These are phyloP conservation scores for Scopus umbretta DNA, from an alignment of 2,113 vertebrate genomes.

Conservation along the genomic window DNA sequence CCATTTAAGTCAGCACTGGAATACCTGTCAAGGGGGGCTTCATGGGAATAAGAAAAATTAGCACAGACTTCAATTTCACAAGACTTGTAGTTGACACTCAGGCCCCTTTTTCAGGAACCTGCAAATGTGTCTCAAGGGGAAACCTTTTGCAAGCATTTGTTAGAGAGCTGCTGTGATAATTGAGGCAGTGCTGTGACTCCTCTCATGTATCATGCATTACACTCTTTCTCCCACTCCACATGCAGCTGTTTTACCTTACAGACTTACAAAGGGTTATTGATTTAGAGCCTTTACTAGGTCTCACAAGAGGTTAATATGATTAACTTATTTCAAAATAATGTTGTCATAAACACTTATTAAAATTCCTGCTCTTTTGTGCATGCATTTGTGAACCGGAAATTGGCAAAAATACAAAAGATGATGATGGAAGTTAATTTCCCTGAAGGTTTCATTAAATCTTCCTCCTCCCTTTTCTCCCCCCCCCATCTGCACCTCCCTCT, in stretches of 20 bases:
- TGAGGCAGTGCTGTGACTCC: not conserved
- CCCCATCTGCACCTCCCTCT: not conserved
- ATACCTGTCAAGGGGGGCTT: not conserved
- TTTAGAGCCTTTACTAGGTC: not conserved
- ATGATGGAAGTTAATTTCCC: not conserved
- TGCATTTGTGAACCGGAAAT: not conserved
- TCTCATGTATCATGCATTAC: not conserved
- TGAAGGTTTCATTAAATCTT: conserved; percentile 8
- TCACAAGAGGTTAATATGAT: not conserved
- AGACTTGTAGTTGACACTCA: not conserved
- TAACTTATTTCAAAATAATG: not conserved
- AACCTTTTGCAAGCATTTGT: not conserved
- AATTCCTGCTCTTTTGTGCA: not conserved
- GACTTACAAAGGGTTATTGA: not conserved
- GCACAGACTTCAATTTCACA: not conserved
- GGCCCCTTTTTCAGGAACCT: not conserved
- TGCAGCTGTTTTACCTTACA: not conserved
- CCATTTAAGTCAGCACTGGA: not conserved
- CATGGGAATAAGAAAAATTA: not conserved
- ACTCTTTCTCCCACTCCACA: not conserved
- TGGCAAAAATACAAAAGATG: conserved; percentile 2
- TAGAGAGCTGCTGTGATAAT: not conserved
- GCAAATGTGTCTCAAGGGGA: not conserved
- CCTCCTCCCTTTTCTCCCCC: not conserved
- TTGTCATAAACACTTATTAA: not conserved